Base-by-base conservation (phyloP, 2,113 vertebrate species). In the Formicarius rufipectus region DNA sequence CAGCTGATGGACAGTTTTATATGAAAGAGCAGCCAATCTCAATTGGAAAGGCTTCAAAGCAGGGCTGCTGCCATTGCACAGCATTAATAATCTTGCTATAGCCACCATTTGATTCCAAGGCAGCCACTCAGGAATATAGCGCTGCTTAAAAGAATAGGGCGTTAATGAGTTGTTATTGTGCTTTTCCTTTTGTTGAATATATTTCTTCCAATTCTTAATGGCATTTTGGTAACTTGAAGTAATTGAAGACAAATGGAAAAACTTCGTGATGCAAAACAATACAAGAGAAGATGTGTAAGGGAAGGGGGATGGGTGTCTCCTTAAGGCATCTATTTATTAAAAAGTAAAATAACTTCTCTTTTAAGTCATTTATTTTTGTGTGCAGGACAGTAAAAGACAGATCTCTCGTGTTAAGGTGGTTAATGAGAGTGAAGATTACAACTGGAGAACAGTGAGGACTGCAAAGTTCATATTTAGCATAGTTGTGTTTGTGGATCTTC, bases 211-310 rank as follows among this genome's bases (percentile, higher is more conserved):
- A 14, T 82, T 93, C 56, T 64, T 66, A 76, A 35, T 94, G 89
- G 71, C 20, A 5, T 75, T 82, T 79, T 25, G 45, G 74, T 64
- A 73, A 77, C 49, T 84, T 4, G 3, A 37, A 87, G 58, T 79
- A 84, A 64, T 72, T 56, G 78, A 73, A 91, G 93, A 84, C 72
- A 83, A 93, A 84, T 75, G 66, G 75, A 72, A 35, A 66, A 89
- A 66, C 31, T 87, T 76, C 9, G 27, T 69, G 66, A 47, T 73
- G 72, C 53, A 87, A 58, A 94, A 76, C 78, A 76, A 31, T 60
- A 7, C 0, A 5, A 67, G 28, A 49, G 53, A 79, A 82, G n/a
- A 52, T 12, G 37, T 17, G 23, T 63, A 50, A 87, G 71, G 77
- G 47, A 78, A 60, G 63, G 56, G 44, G 39, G 35, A 11, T 64